phyloP scores from a whole-genome alignment of 2,797 vertebrate genomes.

The Gymnopithys bicolor region DNA sequence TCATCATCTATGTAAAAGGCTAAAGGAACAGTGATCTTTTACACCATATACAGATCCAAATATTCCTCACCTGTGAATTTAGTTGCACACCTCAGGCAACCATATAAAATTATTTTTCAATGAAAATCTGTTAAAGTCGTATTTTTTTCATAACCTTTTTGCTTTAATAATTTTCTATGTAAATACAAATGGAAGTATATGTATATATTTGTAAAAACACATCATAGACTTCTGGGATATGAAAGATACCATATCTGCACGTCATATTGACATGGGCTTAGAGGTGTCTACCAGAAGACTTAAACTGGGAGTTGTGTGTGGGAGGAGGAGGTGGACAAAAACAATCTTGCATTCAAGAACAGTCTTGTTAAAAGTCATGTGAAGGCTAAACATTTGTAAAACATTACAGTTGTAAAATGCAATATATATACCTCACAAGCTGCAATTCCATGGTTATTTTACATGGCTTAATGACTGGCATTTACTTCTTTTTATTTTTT shows the following conservation, averaged over 20 bases:
- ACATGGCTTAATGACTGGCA: not conserved
- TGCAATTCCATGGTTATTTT: not conserved
- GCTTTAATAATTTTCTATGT: not conserved
- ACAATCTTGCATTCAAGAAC: not conserved
- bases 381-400: not conserved
- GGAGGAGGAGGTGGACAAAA: not conserved
- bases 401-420: not conserved
- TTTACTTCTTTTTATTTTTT: not conserved
- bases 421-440: not conserved
- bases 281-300: not conserved
- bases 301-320: not conserved
- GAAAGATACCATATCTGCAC: not conserved
- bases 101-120: not conserved
- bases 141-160: not conserved
- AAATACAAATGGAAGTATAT: not conserved
- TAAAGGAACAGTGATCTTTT: not conserved
- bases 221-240: not conserved
- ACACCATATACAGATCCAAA: rapidly evolving
- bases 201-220: not conserved
- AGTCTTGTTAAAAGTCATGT: not conserved
- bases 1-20: not conserved
- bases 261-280: not conserved
- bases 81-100: not conserved
- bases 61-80: not conserved
- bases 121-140: not conserved